Evolutionary conservation across 2,888 invertebrate genomes (phyloP).

Genomic region (Rutpela maculata): DNA sequence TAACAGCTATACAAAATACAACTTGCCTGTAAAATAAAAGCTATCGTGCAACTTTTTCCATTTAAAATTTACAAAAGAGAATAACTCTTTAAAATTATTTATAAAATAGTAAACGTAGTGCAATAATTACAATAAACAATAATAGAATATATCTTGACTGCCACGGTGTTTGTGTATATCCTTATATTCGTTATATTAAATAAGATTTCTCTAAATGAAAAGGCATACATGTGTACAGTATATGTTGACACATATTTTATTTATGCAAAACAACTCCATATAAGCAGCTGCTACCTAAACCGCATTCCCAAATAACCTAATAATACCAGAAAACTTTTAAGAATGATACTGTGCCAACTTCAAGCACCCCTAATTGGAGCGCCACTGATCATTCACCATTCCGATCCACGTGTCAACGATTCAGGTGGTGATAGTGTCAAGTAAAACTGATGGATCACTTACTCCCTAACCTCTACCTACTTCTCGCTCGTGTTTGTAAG

Average conservation of each 20-base stretch:
- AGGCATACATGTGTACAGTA: not conserved
- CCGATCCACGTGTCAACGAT: conserved; percentile 59
- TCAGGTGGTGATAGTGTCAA: conserved; percentile 64
- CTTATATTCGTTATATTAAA: too few species aligned
- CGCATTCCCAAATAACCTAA: not conserved
- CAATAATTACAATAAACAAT: too few species aligned
- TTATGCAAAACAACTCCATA: not conserved
- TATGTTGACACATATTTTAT: not conserved
- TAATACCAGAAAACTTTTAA: not conserved
- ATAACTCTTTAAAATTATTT: too few species aligned
- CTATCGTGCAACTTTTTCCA: too few species aligned
- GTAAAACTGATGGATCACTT: conserved; percentile 62
- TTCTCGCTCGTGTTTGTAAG: conserved; percentile 29
- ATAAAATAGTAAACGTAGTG: too few species aligned
- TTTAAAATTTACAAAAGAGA: too few species aligned
- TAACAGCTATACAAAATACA: too few species aligned
- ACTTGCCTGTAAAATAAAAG: too few species aligned
- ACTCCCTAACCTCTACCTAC: conserved; percentile 46
- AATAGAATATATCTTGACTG: too few species aligned
- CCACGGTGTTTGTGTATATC: too few species aligned
- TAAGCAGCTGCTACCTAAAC: not conserved
- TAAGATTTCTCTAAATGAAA: too few species aligned
- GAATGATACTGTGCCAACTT: not conserved
- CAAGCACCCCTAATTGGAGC: conserved; percentile 20
- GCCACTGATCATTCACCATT: conserved; percentile 39